Evolutionary conservation across 2,797 vertebrate species (phyloP).

Genomic region (Mareca strepera): DNA sequence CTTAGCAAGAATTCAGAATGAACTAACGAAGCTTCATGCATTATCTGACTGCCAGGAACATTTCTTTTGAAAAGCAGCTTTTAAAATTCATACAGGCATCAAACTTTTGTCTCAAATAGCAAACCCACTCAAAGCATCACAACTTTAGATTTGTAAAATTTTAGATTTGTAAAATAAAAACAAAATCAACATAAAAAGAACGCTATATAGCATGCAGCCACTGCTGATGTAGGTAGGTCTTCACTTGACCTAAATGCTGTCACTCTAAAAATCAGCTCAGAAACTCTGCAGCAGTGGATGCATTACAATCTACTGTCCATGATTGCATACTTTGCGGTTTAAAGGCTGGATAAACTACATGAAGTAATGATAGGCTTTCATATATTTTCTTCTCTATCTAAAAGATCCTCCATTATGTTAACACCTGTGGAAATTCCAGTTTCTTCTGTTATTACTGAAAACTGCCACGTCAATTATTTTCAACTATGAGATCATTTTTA

Average conservation of each 20-base stretch:
- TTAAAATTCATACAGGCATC: not conserved
- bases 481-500: not conserved
- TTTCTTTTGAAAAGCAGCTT: not conserved
- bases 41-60: not conserved
- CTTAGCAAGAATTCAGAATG: not conserved
- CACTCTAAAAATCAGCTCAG: not conserved
- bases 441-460: not conserved
- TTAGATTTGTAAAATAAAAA: not conserved
- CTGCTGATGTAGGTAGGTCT: not conserved
- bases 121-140: not conserved
- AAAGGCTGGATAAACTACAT: not conserved
- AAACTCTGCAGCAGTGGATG: not conserved
- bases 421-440: not conserved
- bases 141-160: not conserved
- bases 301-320: not conserved
- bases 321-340: not conserved
- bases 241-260: not conserved
- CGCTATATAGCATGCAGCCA: not conserved
- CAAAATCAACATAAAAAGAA: not conserved
- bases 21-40: not conserved
- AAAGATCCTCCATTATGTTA: not conserved
- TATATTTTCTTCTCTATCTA: not conserved
- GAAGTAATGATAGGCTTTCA: not conserved
- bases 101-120: not conserved
- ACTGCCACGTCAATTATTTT: not conserved